Evolutionary conservation across 2,888 invertebrate genomes (phyloP), one percentile per base, ranked within the genome.

Genomic region (Scelioninae gen. 2): DNA sequence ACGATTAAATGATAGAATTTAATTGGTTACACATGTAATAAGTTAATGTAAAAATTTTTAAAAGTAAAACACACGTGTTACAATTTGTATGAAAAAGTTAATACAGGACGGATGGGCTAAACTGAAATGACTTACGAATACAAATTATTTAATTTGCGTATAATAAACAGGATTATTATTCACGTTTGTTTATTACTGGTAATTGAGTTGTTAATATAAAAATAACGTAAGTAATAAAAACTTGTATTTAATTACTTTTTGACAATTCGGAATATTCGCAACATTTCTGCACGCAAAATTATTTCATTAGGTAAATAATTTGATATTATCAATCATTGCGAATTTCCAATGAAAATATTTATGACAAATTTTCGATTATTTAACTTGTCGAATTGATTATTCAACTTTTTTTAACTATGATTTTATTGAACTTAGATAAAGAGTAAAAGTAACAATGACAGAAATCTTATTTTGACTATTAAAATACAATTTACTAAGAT

Each of bases 151-250:
- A 39, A 16, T 39, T 2, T 35, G 16, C 16, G 13, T 13, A 35
- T 35, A 43, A 43, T 43, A 19, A 43, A 18, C 18, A 43, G 16
- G 4, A 16, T 39, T 15, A 16, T 55, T 55, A 28, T 43, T 57
- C 31, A 2, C 18, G 33, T 45, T n/a, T 43, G 18, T 43, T 57
- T 57, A 43, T 57, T 57, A 57, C 19, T 43, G 19, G 19, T 10
- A 57, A 57, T 45, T 45, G 45, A 43, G 9, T 57, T 57, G 19
- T 57, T 57, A 57, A 57, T 57, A 43, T 57, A 39, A 28, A 57
- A 57, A 57, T 57, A 57, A 57, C 13, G 39, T 28, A 41, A 16
- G 7, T 55, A 28, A 55, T 55, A 41, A 55, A 55, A 55, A 41
- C 41, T 25, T 25, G 25, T 25, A 10, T 31, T 31, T 9, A 31